phyloP scores from a whole-genome alignment of 2,113 vertebrate species.

The Anolis carolinensis region DNA sequence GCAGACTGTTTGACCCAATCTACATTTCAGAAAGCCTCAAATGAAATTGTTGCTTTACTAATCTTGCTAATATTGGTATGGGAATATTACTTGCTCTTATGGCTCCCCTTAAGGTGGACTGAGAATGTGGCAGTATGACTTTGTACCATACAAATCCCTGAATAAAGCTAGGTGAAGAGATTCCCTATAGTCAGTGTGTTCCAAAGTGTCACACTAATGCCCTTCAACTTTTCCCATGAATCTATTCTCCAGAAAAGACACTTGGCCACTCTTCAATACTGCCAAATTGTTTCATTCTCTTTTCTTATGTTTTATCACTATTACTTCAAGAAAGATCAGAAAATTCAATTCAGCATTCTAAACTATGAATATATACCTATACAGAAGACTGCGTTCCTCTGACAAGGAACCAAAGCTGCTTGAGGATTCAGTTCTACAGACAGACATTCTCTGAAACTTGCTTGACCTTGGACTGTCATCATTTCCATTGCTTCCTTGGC shows the following conservation, averaged over 20 bases:
- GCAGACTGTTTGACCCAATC: not conserved
- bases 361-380: slow-evolving; percentile 80
- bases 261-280: not conserved
- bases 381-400: slow-evolving; percentile 84
- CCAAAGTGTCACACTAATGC: not conserved
- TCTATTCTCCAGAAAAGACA: not conserved
- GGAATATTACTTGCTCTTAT: not conserved
- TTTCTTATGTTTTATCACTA: not conserved
- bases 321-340: not conserved
- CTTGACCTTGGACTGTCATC: slow-evolving; percentile 74
- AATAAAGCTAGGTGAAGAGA: not conserved
- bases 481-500: slow-evolving; percentile 70
- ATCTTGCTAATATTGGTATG: not conserved
- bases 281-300: not conserved
- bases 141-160: not conserved
- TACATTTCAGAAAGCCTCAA: not conserved
- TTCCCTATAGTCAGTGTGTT: not conserved
- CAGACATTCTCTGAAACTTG: slow-evolving; percentile 81
- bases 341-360: rapidly evolving
- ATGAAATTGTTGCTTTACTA: not conserved
- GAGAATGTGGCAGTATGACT: not conserved
- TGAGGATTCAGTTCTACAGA: slow-evolving; percentile 75
- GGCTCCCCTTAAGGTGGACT: not conserved
- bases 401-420: slow-evolving; percentile 75
- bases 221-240: not conserved